phyloP scores from a whole-genome alignment of 2,113 vertebrate species.

The Pithys albifrons region DNA sequence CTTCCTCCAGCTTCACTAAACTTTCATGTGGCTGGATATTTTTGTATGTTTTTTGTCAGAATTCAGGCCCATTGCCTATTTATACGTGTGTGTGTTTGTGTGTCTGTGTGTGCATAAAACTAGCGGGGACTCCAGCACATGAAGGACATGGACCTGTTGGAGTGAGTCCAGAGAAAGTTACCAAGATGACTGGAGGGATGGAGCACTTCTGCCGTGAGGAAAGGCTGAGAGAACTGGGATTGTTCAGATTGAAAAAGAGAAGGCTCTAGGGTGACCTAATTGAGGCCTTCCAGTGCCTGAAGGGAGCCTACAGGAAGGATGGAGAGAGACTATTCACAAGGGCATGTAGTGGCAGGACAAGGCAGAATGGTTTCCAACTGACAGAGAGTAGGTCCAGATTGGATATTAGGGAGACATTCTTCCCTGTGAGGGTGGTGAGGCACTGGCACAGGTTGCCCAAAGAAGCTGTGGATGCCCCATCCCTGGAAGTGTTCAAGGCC shows the following conservation, averaged over 20 bases:
- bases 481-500: background rate
- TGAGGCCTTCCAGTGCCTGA: too few species aligned
- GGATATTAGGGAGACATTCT: background rate
- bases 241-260: background rate
- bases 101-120: background rate
- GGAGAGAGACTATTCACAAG: background rate
- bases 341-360: background rate
- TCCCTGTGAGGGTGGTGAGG: background rate
- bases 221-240: background rate
- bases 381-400: background rate
- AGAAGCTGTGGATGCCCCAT: background rate
- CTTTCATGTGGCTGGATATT: background rate
- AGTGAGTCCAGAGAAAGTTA: background rate
- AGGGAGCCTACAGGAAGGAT: background rate
- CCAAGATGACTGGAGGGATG: background rate
- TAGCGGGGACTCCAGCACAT: background rate
- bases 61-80: background rate
- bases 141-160: background rate
- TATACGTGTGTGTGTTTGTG: background rate
- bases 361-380: background rate
- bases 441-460: background rate
- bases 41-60: background rate
- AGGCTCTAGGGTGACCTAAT: background rate
- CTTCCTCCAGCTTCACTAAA: background rate
- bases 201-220: background rate